phyloP scores from a whole-genome alignment of 2,797 vertebrate genomes.

The Mus spretus region DNA sequence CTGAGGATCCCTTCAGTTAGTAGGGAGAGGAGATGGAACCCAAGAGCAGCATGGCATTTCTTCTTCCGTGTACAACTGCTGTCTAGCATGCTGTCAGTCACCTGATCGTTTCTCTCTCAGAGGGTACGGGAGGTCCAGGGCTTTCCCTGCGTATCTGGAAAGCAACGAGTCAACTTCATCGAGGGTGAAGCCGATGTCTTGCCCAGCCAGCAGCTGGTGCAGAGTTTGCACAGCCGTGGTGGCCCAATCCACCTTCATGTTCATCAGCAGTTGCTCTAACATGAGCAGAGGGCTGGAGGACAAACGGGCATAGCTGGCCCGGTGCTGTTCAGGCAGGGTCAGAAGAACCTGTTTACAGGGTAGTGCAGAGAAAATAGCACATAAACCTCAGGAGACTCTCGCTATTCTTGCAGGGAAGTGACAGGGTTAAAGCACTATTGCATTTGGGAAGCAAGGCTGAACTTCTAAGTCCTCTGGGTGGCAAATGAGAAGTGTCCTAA shows the following conservation, averaged over 20 bases:
- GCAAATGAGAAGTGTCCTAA: background rate
- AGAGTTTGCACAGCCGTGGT: conserved; percentile 92
- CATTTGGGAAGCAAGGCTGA: conserved; percentile 32
- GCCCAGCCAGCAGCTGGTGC: conserved; percentile 91
- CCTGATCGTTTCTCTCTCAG: conserved; percentile 94
- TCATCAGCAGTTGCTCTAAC: conserved; percentile 98
- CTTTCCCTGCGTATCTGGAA: conserved; percentile 94
- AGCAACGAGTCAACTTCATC: conserved; percentile 94
- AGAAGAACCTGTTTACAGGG: conserved; percentile 92
- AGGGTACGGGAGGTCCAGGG: conserved; percentile 95
- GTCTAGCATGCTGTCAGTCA: conserved; percentile 76
- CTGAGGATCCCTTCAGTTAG: conserved; percentile 4
- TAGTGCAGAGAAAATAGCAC: background rate
- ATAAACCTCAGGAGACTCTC: conserved; percentile 54
- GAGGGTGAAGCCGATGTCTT: conserved; percentile 91
- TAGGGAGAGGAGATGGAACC: conserved; percentile 38
- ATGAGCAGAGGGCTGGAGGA: conserved; percentile 95
- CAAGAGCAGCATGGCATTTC: background rate
- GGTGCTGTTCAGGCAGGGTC: conserved; percentile 93
- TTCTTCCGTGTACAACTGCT: background rate
- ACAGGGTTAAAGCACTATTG: background rate
- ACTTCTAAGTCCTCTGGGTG: background rate
- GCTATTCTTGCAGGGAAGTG: background rate
- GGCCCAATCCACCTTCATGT: conserved; percentile 98
- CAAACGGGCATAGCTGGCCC: conserved; percentile 94